phyloP scores from a whole-genome alignment of 2,797 vertebrate species.

The Leucoraja ocellata region DNA sequence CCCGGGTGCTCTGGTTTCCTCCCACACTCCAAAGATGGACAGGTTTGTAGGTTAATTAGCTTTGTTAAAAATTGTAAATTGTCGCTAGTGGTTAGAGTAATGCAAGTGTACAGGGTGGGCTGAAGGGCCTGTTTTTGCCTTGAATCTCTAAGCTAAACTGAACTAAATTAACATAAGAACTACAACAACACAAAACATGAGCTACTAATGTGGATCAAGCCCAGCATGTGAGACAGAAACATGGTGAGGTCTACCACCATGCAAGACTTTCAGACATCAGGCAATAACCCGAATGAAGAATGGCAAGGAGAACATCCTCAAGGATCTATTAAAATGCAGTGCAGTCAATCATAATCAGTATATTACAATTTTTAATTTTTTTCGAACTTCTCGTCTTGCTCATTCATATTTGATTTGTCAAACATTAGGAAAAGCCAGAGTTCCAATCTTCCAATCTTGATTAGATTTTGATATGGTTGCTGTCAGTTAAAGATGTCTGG shows the following conservation, averaged over 20 bases:
- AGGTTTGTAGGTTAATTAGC: too few relatives aligned
- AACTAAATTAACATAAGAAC: not conserved
- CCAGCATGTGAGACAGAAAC: not conserved
- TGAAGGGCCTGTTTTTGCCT: too few relatives aligned
- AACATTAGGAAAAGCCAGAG: not conserved
- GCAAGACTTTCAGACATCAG: not conserved
- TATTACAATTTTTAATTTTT: not conserved
- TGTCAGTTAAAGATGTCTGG: not conserved
- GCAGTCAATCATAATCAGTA: too few relatives aligned
- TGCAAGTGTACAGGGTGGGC: too few relatives aligned
- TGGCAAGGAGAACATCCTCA: not conserved
- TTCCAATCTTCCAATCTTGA: not conserved
- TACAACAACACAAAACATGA: not conserved
- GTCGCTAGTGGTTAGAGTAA: too few relatives aligned
- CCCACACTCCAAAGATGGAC: too few relatives aligned
- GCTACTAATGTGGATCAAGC: not conserved
- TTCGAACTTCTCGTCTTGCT: not conserved
- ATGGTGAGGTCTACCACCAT: not conserved
- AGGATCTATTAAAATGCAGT: too few relatives aligned
- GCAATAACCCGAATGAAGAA: not conserved
- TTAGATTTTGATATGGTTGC: slow-evolving; percentile 7
- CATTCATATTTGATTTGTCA: not conserved
- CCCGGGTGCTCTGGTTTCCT: too few relatives aligned
- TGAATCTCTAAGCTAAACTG: too few relatives aligned
- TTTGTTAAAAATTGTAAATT: too few relatives aligned